phyloP scores from a whole-genome alignment of 2,113 vertebrate species.

The Cercocebus atys region DNA sequence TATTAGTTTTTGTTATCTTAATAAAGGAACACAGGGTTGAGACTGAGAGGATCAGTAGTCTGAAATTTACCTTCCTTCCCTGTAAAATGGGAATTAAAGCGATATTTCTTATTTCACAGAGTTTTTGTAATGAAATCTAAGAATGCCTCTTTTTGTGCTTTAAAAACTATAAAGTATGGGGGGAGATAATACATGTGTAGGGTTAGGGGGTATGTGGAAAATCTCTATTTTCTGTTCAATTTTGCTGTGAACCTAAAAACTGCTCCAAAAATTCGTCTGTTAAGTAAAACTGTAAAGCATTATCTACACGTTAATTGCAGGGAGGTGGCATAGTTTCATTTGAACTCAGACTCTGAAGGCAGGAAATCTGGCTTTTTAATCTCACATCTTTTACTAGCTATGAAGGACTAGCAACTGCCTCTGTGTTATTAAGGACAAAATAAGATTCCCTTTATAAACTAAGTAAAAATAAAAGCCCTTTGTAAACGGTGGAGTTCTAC shows the following conservation, averaged over 20 bases:
- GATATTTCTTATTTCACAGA: neutral
- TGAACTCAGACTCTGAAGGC: neutral
- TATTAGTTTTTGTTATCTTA: neutral
- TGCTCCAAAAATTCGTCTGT: neutral
- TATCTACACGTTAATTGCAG: neutral
- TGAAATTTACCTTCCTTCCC: neutral
- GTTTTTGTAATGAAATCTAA: neutral
- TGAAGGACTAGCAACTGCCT: neutral
- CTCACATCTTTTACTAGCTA: neutral
- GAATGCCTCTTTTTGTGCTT: neutral
- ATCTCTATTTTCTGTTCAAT: neutral
- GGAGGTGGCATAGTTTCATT: neutral
- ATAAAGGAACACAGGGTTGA: neutral
- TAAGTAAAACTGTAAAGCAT: neutral
- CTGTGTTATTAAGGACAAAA: neutral
- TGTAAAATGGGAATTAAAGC: neutral
- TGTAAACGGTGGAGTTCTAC: neutral
- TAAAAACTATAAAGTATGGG: neutral
- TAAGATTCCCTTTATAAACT: neutral
- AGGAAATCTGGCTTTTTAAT: neutral
- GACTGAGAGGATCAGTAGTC: neutral
- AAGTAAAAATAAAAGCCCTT: neutral
- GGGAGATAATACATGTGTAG: too few relatives aligned
- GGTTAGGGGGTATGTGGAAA: accelerated
- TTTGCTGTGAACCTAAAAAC: neutral